Conservation (phyloP, 2,888 invertebrate species). For the Agrotis segetum region DNA sequence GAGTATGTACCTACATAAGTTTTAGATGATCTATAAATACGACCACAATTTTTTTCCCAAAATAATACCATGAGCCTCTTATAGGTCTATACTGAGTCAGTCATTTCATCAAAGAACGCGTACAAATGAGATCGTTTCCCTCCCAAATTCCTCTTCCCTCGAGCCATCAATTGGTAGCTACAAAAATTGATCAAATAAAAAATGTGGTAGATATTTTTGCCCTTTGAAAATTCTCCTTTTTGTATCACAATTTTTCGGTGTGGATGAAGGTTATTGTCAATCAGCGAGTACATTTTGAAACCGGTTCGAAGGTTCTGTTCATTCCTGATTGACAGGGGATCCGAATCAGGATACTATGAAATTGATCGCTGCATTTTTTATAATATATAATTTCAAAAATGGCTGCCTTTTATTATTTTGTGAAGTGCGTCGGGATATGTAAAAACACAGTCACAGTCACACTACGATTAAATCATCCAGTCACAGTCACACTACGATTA, state of each 20-base stretch:
- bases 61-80: slow-evolving; percentile 53
- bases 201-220: slow-evolving; percentile 66
- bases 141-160: slow-evolving; percentile 64
- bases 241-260: slow-evolving; percentile 57
- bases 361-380: slow-evolving; percentile 41
- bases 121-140: slow-evolving; percentile 79
- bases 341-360: slow-evolving; percentile 9
- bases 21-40: not conserved
- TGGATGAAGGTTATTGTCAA: slow-evolving; percentile 62
- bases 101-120: slow-evolving; percentile 74
- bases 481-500: too few relatives aligned
- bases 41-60: slow-evolving; percentile 12
- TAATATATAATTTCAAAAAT: slow-evolving; percentile 22
- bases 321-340: slow-evolving; percentile 42
- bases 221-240: slow-evolving; percentile 55
- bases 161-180: slow-evolving; percentile 74
- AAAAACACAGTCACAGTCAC: too few relatives aligned
- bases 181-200: slow-evolving; percentile 82
- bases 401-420: not conserved
- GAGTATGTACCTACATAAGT: too few relatives aligned
- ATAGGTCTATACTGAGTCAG: slow-evolving; percentile 67
- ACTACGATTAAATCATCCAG: too few relatives aligned
- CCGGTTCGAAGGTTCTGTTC: slow-evolving; percentile 16
- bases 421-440: not conserved
- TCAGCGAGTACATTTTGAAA: slow-evolving; percentile 47